These are phyloP conservation scores for Labeo calbasu DNA, from an alignment of 2,797 vertebrate species.

Conservation along the genomic window DNA sequence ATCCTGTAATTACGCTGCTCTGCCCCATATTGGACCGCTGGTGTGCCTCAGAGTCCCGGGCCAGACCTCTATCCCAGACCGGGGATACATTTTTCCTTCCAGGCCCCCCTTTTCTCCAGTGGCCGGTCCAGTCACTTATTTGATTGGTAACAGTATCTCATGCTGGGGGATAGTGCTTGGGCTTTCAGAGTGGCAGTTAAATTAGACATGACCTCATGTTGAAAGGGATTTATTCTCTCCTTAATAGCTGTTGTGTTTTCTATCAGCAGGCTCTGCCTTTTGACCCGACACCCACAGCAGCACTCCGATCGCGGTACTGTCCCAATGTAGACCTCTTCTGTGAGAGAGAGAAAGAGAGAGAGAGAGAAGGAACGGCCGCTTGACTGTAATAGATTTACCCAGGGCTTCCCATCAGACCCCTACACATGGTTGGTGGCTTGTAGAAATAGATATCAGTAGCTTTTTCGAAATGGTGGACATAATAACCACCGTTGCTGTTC, in stretches of 20 bases:
- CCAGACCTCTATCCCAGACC: conserved; percentile 16
- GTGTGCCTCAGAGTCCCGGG: neutral
- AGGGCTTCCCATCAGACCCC: neutral
- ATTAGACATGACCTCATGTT: conserved; percentile 53
- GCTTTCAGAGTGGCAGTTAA: conserved; percentile 18
- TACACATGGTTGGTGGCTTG: conserved; percentile 11
- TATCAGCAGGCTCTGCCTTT: conserved; percentile 21
- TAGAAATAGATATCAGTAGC: conserved; percentile 9
- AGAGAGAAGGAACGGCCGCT: neutral
- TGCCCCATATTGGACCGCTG: conserved; percentile 16
- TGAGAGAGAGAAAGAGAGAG: neutral
- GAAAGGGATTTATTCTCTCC: conserved; percentile 37
- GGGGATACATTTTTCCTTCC: conserved; percentile 15
- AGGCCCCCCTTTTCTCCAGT: neutral
- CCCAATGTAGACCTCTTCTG: neutral
- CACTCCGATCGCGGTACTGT: neutral
- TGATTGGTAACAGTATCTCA: conserved; percentile 48
- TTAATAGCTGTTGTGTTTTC: conserved; percentile 42
- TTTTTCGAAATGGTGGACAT: neutral
- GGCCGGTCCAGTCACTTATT: conserved; percentile 22
- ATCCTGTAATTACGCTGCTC: conserved; percentile 25
- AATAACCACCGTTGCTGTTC: conserved; percentile 35
- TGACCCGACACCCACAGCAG: conserved; percentile 32
- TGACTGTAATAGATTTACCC: neutral
- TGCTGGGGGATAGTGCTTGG: conserved; percentile 27